These are phyloP conservation scores for Gortyna flavago DNA, from an alignment of 2,888 invertebrate genomes.

Conservation along the genomic window DNA sequence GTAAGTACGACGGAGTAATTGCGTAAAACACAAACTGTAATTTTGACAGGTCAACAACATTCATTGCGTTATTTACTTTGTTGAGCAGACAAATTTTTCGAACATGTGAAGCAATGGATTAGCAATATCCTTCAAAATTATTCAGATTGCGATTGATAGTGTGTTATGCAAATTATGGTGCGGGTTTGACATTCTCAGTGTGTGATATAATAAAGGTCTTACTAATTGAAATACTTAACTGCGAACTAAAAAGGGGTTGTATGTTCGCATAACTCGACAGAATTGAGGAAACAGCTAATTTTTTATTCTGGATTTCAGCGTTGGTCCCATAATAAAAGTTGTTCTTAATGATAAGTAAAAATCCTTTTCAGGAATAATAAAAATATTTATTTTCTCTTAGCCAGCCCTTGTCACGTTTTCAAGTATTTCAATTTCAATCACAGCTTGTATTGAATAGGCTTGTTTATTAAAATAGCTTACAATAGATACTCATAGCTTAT, in stretches of 20 bases:
- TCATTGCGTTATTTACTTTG: too few species aligned
- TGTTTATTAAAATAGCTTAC: not conserved
- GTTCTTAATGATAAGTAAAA: not conserved
- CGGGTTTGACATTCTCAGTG: not conserved
- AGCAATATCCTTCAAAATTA: too few species aligned
- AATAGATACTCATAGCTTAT: too few species aligned
- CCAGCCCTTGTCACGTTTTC: not conserved
- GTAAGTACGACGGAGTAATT: constrained; percentile 62
- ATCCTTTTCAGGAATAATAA: too few species aligned
- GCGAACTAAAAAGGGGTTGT: not conserved
- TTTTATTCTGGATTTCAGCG: not conserved
- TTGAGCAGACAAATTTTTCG: too few species aligned
- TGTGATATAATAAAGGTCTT: not conserved
- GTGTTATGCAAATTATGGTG: too few species aligned
- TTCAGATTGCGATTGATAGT: too few species aligned
- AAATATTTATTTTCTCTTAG: too few species aligned
- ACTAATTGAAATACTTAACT: not conserved
- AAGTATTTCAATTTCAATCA: not conserved
- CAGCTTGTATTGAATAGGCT: not conserved
- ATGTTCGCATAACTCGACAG: not conserved
- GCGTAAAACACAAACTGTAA: too few species aligned
- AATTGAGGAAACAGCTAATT: not conserved
- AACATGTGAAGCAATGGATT: too few species aligned
- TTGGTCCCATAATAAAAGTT: not conserved
- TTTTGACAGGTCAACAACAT: too few species aligned